A percentile compares a stretch with the other conserved stretches of the same genome.
phyloP scores from a whole-genome alignment of 2,113 vertebrate species.

The Coptodon bakossiorum region DNA sequence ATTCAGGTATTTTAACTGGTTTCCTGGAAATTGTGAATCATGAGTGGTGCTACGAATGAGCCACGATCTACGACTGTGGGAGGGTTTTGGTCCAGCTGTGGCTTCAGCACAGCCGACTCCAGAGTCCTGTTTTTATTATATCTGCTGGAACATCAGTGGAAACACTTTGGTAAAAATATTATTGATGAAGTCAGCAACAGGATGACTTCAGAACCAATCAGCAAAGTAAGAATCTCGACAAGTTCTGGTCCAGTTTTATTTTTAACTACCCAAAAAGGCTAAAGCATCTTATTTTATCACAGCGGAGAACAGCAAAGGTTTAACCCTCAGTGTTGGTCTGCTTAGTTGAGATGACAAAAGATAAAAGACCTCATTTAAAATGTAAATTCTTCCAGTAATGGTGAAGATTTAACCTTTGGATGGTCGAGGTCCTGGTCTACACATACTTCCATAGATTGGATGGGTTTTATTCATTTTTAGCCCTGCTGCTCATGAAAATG shows the following conservation, averaged over 20 bases:
- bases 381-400: not conserved
- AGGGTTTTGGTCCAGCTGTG: not conserved
- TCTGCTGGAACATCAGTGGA: not conserved
- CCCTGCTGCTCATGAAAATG: not conserved
- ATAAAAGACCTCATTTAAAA: not conserved
- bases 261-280: not conserved
- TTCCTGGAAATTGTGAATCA: not conserved
- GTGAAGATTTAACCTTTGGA: not conserved
- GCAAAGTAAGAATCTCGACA: not conserved
- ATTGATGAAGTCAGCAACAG: not conserved
- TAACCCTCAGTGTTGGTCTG: not conserved
- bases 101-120: not conserved
- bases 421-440: not conserved
- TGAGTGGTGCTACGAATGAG: not conserved
- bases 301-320: not conserved
- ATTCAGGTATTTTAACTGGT: not conserved
- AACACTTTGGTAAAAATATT: not conserved
- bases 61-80: not conserved
- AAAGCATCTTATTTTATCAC: not conserved
- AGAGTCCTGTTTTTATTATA: not conserved
- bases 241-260: not conserved
- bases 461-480: not conserved
- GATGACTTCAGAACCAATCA: not conserved
- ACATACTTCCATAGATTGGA: not conserved
- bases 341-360: not conserved